Base-by-base conservation (phyloP, 2,797 vertebrate genomes). In the Xenops minutus region DNA sequence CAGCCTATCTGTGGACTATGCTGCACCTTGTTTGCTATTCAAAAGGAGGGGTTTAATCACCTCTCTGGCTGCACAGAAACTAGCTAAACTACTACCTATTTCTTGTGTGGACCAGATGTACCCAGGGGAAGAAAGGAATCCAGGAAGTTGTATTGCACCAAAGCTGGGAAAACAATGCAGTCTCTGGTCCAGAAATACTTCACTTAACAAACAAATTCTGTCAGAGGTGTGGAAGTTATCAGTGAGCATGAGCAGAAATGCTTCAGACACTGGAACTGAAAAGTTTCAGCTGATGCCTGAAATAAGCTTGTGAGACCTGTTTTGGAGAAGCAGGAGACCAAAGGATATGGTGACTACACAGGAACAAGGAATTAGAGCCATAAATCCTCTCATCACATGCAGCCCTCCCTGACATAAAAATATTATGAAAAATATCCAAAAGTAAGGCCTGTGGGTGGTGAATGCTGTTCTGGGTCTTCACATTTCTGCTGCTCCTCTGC, bases 401-500 rank as follows among this genome's bases (percentile, higher is more conserved):
- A 88, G 44, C 30, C 29, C 36, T 74, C 26, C 37, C 18, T 14
- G 1, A 69, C 66, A 78, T 7, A 78, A 91, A 77, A 92, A 54
- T 67, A 51, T 52, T 63, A 85, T 0, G 0, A 63, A 56, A 92
- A 83, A 74, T 29, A 56, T 1, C 8, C 29, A 52, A 34, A 80
- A 88, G 32, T 39, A 36, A 85, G 54, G 46, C 46, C 62, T 69
- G 88, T 95, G 76, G 85, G 85, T 81, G 66, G 82, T 62, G 51
- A 94, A 86, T 32, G 26, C n/a, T 73, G 58, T 80, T 88, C 79
- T 85, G 59, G 56, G 52, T 88, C 85, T 88, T 85, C 85, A 77
- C 54, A 66, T 95, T 87, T 68, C 72, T 91, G 64, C 56, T 79
- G 36, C 37, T 91, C 48, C 49, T 83, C 63, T 91, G 93, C 89